Percentiles rank a stretch among this genome's conserved stretches.
phyloP scores from a whole-genome alignment of 2,113 vertebrate species.

The Calidris pugnax region DNA sequence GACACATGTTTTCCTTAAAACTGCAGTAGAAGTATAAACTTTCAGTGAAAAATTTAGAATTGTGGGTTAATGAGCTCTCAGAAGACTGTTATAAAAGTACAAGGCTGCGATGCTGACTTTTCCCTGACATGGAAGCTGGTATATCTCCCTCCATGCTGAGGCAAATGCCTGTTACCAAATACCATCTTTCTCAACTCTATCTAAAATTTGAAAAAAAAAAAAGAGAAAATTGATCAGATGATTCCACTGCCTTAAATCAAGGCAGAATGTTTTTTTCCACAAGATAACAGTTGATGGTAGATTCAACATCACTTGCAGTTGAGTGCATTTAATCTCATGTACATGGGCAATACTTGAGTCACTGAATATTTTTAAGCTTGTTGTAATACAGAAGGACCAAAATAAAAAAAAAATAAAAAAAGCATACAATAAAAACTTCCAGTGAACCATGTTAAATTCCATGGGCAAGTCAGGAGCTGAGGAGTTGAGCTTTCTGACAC shows the following conservation, averaged over 20 bases:
- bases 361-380: background rate
- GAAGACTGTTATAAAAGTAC: background rate
- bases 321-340: background rate
- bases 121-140: background rate
- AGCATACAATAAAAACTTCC: background rate
- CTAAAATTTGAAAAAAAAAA: background rate
- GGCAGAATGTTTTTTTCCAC: background rate
- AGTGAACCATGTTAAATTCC: background rate
- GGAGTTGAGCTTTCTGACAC: background rate
- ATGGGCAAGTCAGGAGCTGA: background rate
- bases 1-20: background rate
- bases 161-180: background rate
- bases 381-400: background rate
- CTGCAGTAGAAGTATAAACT: background rate
- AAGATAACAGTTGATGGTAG: background rate
- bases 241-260: background rate
- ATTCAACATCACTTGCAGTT: background rate
- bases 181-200: background rate
- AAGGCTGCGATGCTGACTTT: background rate
- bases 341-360: background rate
- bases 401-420: background rate
- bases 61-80: background rate
- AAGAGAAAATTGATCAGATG: background rate
- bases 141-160: background rate
- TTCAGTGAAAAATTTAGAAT: background rate